These are phyloP conservation scores for Hylaeus volcanicus DNA, from an alignment of 1,140 invertebrate species.

Conservation along the genomic window DNA sequence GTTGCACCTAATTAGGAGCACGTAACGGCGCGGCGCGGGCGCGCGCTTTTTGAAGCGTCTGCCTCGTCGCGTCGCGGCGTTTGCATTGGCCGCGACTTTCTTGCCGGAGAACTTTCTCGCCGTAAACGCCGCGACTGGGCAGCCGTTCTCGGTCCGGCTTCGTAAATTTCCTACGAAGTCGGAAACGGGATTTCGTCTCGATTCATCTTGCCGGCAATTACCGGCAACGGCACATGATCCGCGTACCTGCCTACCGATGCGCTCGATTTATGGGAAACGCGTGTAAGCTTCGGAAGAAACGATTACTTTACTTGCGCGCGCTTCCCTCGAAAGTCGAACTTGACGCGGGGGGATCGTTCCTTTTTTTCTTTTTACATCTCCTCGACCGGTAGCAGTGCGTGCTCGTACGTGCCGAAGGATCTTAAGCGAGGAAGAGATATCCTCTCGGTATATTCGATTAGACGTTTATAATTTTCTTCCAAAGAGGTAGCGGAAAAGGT, in stretches of 20 bases:
- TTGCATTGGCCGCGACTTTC: constrained; percentile 60
- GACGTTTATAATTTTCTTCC: not conserved
- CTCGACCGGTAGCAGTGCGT: too few relatives aligned
- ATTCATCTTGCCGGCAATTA: constrained; percentile 69
- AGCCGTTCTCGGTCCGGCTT: constrained; percentile 34
- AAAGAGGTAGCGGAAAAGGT: not conserved
- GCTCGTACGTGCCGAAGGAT: constrained; percentile 13
- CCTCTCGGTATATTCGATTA: constrained; percentile 24
- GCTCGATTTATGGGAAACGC: constrained; percentile 58
- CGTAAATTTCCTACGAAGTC: constrained; percentile 68
- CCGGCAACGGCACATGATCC: constrained; percentile 62
- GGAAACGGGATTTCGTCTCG: constrained; percentile 66
- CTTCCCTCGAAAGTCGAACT: constrained; percentile 47
- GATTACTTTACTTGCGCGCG: constrained; percentile 55
- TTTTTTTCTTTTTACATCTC: not conserved
- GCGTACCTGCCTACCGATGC: constrained; percentile 56
- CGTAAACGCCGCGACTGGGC: constrained; percentile 54
- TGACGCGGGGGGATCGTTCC: constrained; percentile 44
- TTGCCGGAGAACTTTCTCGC: constrained; percentile 66
- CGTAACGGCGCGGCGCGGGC: constrained; percentile 37
- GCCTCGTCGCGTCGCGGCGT: constrained; percentile 23
- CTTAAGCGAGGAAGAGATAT: not conserved
- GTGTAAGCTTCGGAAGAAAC: constrained; percentile 50
- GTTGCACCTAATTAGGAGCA: constrained; percentile 64
- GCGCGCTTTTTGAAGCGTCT: constrained; percentile 47